Conservation (phyloP, 2,797 vertebrate species). For the Tolypeutes matacus region DNA sequence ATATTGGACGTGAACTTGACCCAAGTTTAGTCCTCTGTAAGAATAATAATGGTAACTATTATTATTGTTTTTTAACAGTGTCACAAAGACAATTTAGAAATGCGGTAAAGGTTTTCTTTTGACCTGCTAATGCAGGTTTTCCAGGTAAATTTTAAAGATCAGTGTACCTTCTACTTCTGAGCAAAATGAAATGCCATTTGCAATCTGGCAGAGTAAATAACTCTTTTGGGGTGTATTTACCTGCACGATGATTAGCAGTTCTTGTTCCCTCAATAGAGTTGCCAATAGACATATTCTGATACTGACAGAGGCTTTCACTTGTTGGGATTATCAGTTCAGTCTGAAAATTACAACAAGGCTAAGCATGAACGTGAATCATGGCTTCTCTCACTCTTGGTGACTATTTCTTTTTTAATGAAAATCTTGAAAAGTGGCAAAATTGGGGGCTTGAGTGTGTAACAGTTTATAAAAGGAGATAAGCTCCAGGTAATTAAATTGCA, state of each 20-base stretch:
- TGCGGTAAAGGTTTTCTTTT: slow-evolving; percentile 38
- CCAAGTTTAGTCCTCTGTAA: not conserved
- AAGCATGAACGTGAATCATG: too few species aligned
- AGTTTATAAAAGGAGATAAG: slow-evolving; percentile 56
- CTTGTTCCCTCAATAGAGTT: not conserved
- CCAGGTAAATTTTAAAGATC: slow-evolving; percentile 78
- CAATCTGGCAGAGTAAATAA: slow-evolving; percentile 66
- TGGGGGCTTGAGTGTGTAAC: not conserved
- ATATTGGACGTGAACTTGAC: not conserved
- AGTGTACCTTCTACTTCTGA: slow-evolving; percentile 11
- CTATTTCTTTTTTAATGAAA: not conserved
- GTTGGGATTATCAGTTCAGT: not conserved
- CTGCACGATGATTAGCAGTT: slow-evolving; percentile 57
- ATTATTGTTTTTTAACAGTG: not conserved
- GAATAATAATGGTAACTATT: not conserved
- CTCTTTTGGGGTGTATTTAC: slow-evolving; percentile 58
- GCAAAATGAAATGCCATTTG: slow-evolving; percentile 74
- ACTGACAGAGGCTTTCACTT: not conserved
- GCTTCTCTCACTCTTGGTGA: not conserved
- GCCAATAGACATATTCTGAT: not conserved
- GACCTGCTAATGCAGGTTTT: slow-evolving; percentile 71
- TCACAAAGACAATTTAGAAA: slow-evolving; percentile 59
- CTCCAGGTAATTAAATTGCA: slow-evolving; percentile 60
- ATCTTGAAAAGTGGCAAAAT: slow-evolving; percentile 11
- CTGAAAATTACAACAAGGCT: not conserved